Base-by-base conservation (phyloP, 2,797 vertebrate genomes). In the Moxostoma hubbsi region DNA sequence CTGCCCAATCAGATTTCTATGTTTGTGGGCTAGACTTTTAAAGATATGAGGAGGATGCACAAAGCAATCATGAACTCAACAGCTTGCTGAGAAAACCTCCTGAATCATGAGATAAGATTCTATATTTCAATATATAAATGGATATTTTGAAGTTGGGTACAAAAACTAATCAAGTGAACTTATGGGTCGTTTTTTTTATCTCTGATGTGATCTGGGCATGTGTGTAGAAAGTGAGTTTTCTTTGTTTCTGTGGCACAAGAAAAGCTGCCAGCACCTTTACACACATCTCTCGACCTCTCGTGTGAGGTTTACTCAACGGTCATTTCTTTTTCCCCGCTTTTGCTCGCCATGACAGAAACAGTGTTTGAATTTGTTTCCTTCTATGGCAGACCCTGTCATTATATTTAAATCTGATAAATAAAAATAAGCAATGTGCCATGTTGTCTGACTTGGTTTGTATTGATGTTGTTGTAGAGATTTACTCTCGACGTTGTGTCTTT, bases 331-430 rank as follows among this genome's bases (percentile, higher is more conserved):
- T 36, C 36, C 73, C 62, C n/a, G 75, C 82, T 83, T 68, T 85
- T 86, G 85, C 88, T 87, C 81, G 85, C 86, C 90, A 88, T 87
- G 78, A 89, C 88, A 90, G 86, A 90, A 90, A 89, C 88, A 89
- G 90, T 93, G 89, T 94, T 91, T 93, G 86, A 88, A 89, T 90
- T 90, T 89, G 85, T 92, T 94, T 92, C 89, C 89, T 88, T 81
- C 69, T 68, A 72, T 90, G 87, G 89, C 87, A 88, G 87, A 92
- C 86, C 90, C 91, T 92, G 90, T 91, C 90, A 92, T 92, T 94
- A 90, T 93, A 92, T 93, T 93, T 91, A 94, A 94, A 92, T 90
- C 90, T 90, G 90, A 91, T 89, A 82, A 94, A 94, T 93, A 91
- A 94, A 94, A 92, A 92, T 82, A 71, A 90, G 90, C 90, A 93